Evolutionary conservation across 2,797 vertebrate genomes (phyloP), one percentile per base, ranked within the genome.

Genomic region (Chaenodraco wilsoni): DNA sequence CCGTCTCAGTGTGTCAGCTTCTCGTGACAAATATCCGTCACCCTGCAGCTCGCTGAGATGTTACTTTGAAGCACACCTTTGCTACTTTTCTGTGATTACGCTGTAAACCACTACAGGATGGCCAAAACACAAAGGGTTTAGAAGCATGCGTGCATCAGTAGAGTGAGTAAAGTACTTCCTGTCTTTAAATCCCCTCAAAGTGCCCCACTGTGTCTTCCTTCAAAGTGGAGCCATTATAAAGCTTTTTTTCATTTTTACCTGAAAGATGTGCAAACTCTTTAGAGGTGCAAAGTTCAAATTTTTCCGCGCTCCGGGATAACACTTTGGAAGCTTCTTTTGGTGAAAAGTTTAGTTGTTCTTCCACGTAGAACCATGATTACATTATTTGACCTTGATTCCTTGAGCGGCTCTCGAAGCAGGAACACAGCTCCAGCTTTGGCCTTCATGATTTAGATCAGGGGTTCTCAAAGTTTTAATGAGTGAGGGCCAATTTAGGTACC

Each of bases 1-100:
- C n/a, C 52, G 2, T 41, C 76, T 15, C 84, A 74, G 71, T 37
- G 19, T 74, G 81, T 61, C 77, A 37, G 70, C 70, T 78, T 40
- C 55, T 74, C 45, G 31, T 33, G 44, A 68, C 58, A 62, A 79
- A 74, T 2, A 19, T 6, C 3, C 14, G 13, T 60, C 55, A 16
- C 5, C 54, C 68, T 46, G 67, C 60, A 51, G n/a, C 75, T 49
- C 1, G 48, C 76, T 72, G 76, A 12, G 57, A 73, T 58, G 57
- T 63, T 70, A 75, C 69, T 80, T 68, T 65, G 68, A 54, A 10
- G 56, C n/a, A 0, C 19, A 60, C 62, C 46, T 70, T 56, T 57
- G 62, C 23, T 9, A 4, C 69, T 79, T 62, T 49, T 54, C 40
- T 48, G 59, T 59, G 72, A 44, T 57, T 64, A 52, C 8, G 41